phyloP scores from a whole-genome alignment of 2,113 vertebrate species.

The Corvus hawaiiensis region DNA sequence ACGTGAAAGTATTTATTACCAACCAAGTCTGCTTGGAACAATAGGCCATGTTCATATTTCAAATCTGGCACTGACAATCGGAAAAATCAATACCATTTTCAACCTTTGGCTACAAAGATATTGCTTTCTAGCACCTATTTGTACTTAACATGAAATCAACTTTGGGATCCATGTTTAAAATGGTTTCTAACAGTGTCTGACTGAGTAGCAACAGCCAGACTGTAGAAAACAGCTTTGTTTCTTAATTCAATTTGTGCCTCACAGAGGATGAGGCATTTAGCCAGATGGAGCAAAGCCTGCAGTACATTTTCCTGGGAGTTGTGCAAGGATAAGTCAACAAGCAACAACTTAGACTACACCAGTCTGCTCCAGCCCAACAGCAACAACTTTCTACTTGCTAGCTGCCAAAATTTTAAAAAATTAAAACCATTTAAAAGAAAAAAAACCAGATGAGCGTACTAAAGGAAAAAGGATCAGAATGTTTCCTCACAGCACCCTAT shows the following conservation, averaged over 20 bases:
- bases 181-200: background rate
- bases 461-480: background rate
- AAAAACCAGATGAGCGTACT: background rate
- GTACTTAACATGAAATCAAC: background rate
- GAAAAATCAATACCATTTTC: background rate
- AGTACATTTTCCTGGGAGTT: conserved; percentile 4
- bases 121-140: background rate
- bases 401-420: background rate
- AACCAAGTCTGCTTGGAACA: background rate
- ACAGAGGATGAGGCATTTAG: background rate
- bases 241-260: background rate
- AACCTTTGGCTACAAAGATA: background rate
- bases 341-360: background rate
- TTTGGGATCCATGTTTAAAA: background rate
- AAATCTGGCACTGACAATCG: background rate
- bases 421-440: background rate
- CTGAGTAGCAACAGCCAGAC: background rate
- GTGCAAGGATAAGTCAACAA: conserved; percentile 27
- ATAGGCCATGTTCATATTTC: background rate
- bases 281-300: conserved; percentile 28
- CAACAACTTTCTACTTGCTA: background rate
- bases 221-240: conserved; percentile 17
- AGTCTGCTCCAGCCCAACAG: conserved; percentile 1
- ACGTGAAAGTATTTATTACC: background rate
- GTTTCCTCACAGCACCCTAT: background rate